Percentiles rank a stretch among this genome's conserved stretches.
These are phyloP conservation scores for Drosophila meridiana DNA, from an alignment of 2,888 invertebrate species.

Conservation along the genomic window DNA sequence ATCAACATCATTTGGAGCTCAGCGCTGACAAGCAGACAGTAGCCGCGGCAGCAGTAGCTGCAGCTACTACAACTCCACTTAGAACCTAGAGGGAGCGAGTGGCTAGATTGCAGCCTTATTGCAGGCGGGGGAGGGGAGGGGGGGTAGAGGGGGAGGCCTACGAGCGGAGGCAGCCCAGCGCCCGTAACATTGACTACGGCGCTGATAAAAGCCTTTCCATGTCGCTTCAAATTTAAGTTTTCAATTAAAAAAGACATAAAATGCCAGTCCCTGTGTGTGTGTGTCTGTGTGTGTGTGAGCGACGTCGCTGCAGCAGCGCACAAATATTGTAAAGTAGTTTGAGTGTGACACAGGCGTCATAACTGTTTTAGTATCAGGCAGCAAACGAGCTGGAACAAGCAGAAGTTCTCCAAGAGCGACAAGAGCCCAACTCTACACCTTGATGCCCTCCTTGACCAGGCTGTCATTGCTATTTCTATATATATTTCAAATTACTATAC, in stretches of 20 bases:
- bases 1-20: slow-evolving; percentile 76
- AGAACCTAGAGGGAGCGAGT: slow-evolving; percentile 45
- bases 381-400: slow-evolving; percentile 25
- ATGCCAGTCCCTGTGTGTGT: slow-evolving; percentile 36
- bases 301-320: slow-evolving; percentile 51
- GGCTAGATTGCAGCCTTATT: background rate
- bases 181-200: slow-evolving; percentile 73
- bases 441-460: background rate
- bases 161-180: slow-evolving; percentile 47
- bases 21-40: slow-evolving; percentile 72
- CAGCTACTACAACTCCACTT: slow-evolving; percentile 54
- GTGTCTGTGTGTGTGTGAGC: slow-evolving; percentile 48
- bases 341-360: slow-evolving; percentile 76
- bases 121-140: background rate
- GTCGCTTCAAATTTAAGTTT: slow-evolving; percentile 81
- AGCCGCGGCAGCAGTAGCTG: slow-evolving; percentile 44
- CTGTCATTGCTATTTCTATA: background rate
- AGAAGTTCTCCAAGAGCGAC: background rate
- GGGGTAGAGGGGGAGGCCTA: background rate
- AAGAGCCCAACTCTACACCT: background rate
- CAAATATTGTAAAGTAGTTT: slow-evolving; percentile 76
- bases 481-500: no score
- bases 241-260: slow-evolving; percentile 81
- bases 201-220: slow-evolving; percentile 80
- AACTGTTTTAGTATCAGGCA: slow-evolving; percentile 61